phyloP scores from a whole-genome alignment of 2,797 vertebrate genomes.

The Melanotaenia trifasciata region DNA sequence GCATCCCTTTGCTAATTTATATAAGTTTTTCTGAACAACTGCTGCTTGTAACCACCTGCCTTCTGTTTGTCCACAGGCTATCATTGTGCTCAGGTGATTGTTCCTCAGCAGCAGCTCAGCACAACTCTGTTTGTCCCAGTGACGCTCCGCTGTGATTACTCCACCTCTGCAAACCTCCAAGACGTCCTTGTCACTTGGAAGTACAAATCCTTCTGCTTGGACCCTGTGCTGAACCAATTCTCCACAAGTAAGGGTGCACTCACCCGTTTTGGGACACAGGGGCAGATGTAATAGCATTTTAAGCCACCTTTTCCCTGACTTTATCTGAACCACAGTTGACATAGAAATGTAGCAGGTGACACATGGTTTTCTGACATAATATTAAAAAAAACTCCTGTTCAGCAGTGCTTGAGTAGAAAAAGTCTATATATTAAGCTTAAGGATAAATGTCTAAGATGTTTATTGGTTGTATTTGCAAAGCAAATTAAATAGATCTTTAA shows the following conservation, averaged over 20 bases:
- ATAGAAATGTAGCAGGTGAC: not conserved
- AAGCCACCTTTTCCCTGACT: not conserved
- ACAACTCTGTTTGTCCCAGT: conserved; percentile 88
- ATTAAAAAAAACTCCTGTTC: too few species aligned
- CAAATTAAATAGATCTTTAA: too few species aligned
- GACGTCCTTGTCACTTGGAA: conserved; percentile 93
- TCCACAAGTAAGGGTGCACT: conserved; percentile 83
- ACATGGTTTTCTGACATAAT: not conserved
- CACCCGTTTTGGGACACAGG: not conserved
- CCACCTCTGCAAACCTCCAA: conserved; percentile 89
- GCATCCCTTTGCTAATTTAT: not conserved
- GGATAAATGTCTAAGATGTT: too few species aligned
- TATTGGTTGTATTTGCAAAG: too few species aligned
- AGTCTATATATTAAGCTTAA: too few species aligned
- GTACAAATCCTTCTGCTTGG: conserved; percentile 96
- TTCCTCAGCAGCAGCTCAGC: conserved; percentile 64
- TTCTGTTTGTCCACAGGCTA: conserved; percentile 59
- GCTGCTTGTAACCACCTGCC: conserved; percentile 39
- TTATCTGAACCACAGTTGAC: not conserved
- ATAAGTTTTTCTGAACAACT: not conserved
- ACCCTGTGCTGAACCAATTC: conserved; percentile 94
- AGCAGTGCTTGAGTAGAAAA: too few species aligned
- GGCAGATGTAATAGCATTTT: not conserved
- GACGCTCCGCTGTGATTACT: conserved; percentile 90
- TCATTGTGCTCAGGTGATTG: conserved; percentile 71